These are phyloP conservation scores for Arctocebus calabarensis DNA, from an alignment of 2,797 vertebrate genomes.

Conservation along the genomic window DNA sequence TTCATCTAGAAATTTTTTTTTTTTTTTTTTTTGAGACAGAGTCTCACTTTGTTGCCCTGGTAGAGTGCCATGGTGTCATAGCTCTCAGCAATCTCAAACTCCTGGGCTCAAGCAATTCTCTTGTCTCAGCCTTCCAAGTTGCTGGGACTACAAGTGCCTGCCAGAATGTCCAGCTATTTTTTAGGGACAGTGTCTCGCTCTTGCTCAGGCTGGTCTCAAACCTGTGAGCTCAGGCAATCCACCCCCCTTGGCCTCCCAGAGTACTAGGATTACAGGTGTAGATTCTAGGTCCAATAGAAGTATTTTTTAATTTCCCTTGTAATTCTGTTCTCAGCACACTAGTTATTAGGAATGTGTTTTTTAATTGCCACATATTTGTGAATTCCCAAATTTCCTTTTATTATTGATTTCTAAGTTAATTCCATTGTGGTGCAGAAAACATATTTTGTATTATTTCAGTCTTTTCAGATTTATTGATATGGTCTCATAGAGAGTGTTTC, in stretches of 20 bases:
- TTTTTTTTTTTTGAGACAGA: not conserved
- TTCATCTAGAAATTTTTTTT: too few relatives aligned
- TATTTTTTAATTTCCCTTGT: slow-evolving; percentile 49
- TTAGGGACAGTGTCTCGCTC: not conserved
- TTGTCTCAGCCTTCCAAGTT: not conserved
- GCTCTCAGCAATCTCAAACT: not conserved
- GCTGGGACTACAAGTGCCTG: not conserved
- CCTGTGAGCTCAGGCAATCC: not conserved
- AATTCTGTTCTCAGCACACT: not conserved
- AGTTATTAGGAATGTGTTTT: not conserved
- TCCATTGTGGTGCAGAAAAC: not conserved
- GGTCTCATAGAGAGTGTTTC: not conserved
- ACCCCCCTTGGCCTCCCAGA: not conserved
- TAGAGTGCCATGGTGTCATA: not conserved
- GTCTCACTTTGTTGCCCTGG: not conserved
- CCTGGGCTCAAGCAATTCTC: not conserved
- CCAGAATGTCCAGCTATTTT: not conserved
- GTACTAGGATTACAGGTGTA: not conserved
- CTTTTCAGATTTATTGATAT: not conserved
- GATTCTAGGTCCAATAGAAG: not conserved
- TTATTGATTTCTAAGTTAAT: slow-evolving; percentile 24
- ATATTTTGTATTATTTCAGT: slow-evolving; percentile 18
- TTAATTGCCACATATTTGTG: slow-evolving; percentile 45
- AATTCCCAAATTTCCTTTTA: slow-evolving; percentile 30
- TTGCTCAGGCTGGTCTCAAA: not conserved